phyloP scores from a whole-genome alignment of 2,888 invertebrate species.

The Ennomos erosarius region DNA sequence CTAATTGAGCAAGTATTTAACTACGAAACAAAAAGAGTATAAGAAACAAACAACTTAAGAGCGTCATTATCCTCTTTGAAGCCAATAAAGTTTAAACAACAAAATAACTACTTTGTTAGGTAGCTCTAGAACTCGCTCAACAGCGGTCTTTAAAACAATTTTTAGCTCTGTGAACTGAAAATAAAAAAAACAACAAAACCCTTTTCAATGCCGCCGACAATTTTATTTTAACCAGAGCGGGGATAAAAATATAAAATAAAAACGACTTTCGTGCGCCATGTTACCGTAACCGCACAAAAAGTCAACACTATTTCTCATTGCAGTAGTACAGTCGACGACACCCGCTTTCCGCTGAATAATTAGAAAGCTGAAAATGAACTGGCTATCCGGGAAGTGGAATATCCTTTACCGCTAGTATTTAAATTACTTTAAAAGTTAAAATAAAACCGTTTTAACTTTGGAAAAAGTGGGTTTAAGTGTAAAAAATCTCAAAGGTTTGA shows the following conservation, averaged over 20 bases:
- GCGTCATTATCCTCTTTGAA: too few species aligned
- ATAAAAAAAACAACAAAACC: slow-evolving; percentile 7
- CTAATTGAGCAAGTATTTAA: too few species aligned
- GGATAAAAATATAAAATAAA: slow-evolving; percentile 21
- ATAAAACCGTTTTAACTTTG: too few species aligned
- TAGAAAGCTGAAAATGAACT: slow-evolving; percentile 23
- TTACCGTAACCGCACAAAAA: slow-evolving; percentile 37
- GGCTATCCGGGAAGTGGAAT: neutral
- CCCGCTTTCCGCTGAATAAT: slow-evolving; percentile 53
- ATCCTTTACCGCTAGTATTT: neutral
- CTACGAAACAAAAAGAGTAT: too few species aligned
- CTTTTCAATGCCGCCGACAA: slow-evolving; percentile 10
- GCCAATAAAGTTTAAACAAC: too few species aligned
- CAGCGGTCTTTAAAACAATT: neutral
- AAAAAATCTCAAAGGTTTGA: too few species aligned
- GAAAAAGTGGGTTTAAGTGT: too few species aligned
- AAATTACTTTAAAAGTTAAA: slow-evolving; percentile 11
- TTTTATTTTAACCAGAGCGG: slow-evolving; percentile 17
- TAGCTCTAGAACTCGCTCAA: neutral
- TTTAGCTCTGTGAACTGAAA: slow-evolving; percentile 1
- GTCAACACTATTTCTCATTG: slow-evolving; percentile 46
- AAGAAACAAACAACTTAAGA: too few species aligned
- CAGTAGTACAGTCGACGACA: slow-evolving; percentile 49
- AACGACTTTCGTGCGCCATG: slow-evolving; percentile 18
- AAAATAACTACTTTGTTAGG: too few species aligned